Conservation (phyloP, 2,797 vertebrate species). For the Ficedula albicollis region DNA sequence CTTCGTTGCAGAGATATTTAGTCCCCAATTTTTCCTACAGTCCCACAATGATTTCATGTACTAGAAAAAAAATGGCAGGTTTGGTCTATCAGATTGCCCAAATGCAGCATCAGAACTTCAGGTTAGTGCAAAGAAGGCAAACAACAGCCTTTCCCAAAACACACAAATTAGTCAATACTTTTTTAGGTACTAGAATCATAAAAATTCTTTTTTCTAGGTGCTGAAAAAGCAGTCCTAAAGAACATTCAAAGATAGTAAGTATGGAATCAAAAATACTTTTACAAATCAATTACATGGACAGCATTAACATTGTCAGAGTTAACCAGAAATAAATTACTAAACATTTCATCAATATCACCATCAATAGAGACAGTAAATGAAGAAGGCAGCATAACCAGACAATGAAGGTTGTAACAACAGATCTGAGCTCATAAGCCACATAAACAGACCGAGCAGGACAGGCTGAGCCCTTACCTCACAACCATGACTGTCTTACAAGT, state of each 20-base stretch:
- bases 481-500: not conserved
- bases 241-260: not conserved
- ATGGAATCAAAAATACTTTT: not conserved
- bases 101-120: not conserved
- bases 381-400: not conserved
- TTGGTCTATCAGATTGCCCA: not conserved
- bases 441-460: not conserved
- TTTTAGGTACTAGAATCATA: not conserved
- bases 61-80: not conserved
- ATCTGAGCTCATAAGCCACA: not conserved
- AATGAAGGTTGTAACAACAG: not conserved
- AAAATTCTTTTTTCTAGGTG: not conserved
- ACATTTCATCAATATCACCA: not conserved
- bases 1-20: not conserved
- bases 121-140: not conserved
- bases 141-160: not conserved
- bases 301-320: not conserved
- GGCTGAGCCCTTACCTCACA: not conserved
- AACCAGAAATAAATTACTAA: not conserved
- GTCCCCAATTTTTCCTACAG: not conserved
- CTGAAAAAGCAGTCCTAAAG: not conserved
- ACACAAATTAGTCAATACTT: not conserved
- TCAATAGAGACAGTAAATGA: not conserved
- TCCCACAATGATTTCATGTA: rapidly evolving
- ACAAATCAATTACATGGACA: not conserved